Base-by-base conservation (phyloP, 2,113 vertebrate genomes). In the Gambusia holbrooki region DNA sequence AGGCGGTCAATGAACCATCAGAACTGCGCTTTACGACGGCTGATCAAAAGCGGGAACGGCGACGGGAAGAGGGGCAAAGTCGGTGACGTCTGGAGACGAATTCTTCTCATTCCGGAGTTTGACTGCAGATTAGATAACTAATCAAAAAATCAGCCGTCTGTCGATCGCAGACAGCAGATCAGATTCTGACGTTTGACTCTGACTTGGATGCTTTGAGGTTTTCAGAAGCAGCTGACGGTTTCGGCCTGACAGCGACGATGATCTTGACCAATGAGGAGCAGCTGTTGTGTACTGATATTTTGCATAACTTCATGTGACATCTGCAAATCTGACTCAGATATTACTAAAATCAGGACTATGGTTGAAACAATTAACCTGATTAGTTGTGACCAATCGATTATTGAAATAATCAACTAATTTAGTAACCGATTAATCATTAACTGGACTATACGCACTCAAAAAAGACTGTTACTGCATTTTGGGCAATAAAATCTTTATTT, bases 121-220 rank as follows among this genome's bases (percentile, higher is more conserved):
- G 82, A 89, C 81, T 77, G 77, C 83, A 79, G 84, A 88, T 87
- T 85, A 67, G 74, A 81, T 91, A 89, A 90, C 90, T 84, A 86
- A 92, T 37, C 35, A 37, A 37, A 37, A 10, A 11, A 11, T 92
- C 73, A 80, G 88, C 81, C 88, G 85, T 91, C 86, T 91, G 90
- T 82, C 87, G 87, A 86, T 81, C 10, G 48, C 80, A 22, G 67
- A 40, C 71, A 79, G 75, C 71, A 65, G 82, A 87, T 86, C 79
- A 81, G 27, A 64, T 80, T 76, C 73, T 79, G 62, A 68, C 45
- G 28, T 75, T 80, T 79, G 70, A 61, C 19, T 75, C 78, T 86
- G 40, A 28, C 69, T 68, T 69, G 66, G 28, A 0, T 5, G 1
- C 61, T 67, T 81, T 68, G 15, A 32, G 3, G 62, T 54, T 40